These are phyloP conservation scores for Hestina assimilis DNA, from an alignment of 1,140 invertebrate genomes.

Conservation along the genomic window DNA sequence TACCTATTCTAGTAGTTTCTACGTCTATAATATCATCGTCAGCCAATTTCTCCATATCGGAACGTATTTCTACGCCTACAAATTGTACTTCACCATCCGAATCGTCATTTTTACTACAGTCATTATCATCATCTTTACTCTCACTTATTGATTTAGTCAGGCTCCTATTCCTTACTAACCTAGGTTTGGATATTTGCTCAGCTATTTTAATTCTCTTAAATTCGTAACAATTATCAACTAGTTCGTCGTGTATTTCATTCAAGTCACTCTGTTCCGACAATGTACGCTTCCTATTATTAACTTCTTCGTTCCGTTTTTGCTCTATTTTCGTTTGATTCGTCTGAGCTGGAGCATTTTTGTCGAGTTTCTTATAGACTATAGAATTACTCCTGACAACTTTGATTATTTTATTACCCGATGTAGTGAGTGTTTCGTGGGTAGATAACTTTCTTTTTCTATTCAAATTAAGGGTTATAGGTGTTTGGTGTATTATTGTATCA, in stretches of 20 bases:
- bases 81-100: constrained; percentile 66
- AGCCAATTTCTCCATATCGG: constrained; percentile 28
- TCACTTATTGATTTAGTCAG: constrained; percentile 40
- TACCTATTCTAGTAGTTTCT: constrained; percentile 44
- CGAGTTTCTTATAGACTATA: constrained; percentile 67
- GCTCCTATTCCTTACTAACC: constrained; percentile 55
- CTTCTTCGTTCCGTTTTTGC: constrained; percentile 35
- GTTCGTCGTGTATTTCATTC: constrained; percentile 56
- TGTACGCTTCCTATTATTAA: constrained; percentile 53
- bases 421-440: constrained; percentile 61
- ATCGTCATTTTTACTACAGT: constrained; percentile 45
- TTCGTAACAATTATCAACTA: constrained; percentile 63
- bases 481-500: constrained; percentile 48
- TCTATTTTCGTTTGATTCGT: constrained; percentile 38
- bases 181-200: constrained; percentile 54
- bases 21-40: constrained; percentile 58
- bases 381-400: constrained; percentile 71
- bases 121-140: constrained; percentile 35
- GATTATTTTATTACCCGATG: constrained; percentile 65
- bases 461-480: constrained; percentile 56
- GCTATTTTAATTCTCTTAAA: constrained; percentile 66
- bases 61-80: constrained; percentile 46
- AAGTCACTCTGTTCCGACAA: constrained; percentile 62
- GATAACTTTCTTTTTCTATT: constrained; percentile 61
- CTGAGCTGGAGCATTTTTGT: constrained; percentile 39